Percentiles rank a stretch among this genome's conserved stretches.
phyloP scores from a whole-genome alignment of 2,888 invertebrate genomes.

The Drosophila histrio region DNA sequence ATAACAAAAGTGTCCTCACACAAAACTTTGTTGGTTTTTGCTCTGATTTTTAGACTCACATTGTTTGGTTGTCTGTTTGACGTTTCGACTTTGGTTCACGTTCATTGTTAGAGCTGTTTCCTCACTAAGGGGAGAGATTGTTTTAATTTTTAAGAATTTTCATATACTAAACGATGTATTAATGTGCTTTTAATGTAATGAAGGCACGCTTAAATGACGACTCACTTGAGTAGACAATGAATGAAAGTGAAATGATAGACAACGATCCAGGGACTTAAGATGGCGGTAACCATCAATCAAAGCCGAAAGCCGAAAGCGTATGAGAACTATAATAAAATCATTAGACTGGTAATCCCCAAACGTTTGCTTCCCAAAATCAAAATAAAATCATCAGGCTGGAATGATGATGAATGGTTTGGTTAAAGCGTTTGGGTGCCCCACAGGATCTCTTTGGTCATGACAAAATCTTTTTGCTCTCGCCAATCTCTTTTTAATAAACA shows the following conservation, averaged over 20 bases:
- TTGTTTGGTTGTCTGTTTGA: constrained; percentile 49
- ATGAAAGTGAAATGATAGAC: constrained; percentile 41
- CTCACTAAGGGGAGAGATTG: constrained; percentile 8
- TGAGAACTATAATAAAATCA: constrained; percentile 77
- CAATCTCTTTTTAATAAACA: constrained; percentile 78
- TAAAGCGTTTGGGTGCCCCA: constrained; percentile 15
- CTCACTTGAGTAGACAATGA: constrained; percentile 46
- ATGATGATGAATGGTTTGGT: constrained; percentile 72
- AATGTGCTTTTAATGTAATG: constrained; percentile 71
- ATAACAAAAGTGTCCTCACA: constrained; percentile 44
- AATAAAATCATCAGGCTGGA: constrained; percentile 73
- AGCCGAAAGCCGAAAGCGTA: constrained; percentile 41
- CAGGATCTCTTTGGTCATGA: constrained; percentile 52
- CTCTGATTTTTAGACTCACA: constrained; percentile 45
- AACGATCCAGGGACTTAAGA: constrained; percentile 15
- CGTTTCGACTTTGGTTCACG: constrained; percentile 34
- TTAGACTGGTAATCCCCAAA: constrained; percentile 74
- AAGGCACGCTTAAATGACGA: constrained; percentile 56
- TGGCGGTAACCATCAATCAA: constrained; percentile 63
- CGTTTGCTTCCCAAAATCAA: constrained; percentile 69
- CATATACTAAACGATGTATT: constrained; percentile 31
- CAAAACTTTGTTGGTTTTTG: constrained; percentile 39
- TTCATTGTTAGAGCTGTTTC: constrained; percentile 4
- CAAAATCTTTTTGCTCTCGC: constrained; percentile 62
- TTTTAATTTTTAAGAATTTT: constrained; percentile 51